A percentile compares a stretch with the other conserved stretches of the same genome.
phyloP scores from a whole-genome alignment of 2,797 vertebrate species.

The Allobates femoralis region DNA sequence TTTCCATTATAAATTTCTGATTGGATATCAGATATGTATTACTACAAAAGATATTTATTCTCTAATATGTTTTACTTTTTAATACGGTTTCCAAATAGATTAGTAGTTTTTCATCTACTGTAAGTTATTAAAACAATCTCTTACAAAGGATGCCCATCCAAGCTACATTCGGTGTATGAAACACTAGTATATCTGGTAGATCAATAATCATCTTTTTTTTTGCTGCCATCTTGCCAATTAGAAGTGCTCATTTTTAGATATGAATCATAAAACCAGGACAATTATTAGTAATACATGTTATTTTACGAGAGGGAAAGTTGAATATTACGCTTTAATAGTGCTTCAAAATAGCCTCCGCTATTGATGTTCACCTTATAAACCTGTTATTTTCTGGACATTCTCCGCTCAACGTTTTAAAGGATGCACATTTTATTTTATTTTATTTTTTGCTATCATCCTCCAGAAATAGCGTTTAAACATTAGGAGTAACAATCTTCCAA shows the following conservation, averaged over 20 bases:
- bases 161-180: slow-evolving; percentile 11
- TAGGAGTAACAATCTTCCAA: slow-evolving; percentile 12
- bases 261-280: slow-evolving; percentile 37
- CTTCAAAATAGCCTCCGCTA: slow-evolving; percentile 9
- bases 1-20: no score
- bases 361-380: slow-evolving; percentile 19
- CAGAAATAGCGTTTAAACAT: slow-evolving; percentile 3
- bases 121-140: background rate
- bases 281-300: slow-evolving; percentile 43
- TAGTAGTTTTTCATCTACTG: background rate
- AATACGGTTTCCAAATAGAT: background rate
- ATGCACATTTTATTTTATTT: background rate
- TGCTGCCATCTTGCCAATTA: slow-evolving; percentile 21
- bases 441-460: background rate
- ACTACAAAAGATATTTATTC: background rate
- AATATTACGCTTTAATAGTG: slow-evolving; percentile 23
- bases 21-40: no score
- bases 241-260: slow-evolving; percentile 10
- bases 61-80: background rate
- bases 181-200: slow-evolving; percentile 8
- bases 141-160: slow-evolving; percentile 16
- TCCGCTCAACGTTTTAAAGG: background rate
- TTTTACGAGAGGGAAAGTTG: slow-evolving; percentile 24
- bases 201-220: slow-evolving; percentile 32
- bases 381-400: slow-evolving; percentile 21